Evolutionary conservation across 2,888 invertebrate species (phyloP).

Genomic region (Heliconius sara): DNA sequence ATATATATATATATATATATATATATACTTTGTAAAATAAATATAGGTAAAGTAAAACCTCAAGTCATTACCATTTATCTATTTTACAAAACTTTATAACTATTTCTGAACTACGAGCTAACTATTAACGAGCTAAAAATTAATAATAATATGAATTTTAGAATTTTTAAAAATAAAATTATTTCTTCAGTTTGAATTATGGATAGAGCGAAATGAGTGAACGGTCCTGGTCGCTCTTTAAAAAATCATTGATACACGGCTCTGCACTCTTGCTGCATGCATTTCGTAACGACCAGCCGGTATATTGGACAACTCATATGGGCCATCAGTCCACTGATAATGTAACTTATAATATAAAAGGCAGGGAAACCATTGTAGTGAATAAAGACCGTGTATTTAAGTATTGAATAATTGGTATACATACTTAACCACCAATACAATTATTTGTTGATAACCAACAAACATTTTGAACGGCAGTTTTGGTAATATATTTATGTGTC

Average conservation of each 20-base stretch:
- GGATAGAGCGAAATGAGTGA: constrained; percentile 40
- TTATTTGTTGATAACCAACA: neutral
- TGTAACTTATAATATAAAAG: neutral
- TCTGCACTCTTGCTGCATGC: constrained; percentile 54
- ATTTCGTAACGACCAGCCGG: constrained; percentile 46
- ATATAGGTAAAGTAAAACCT: no score
- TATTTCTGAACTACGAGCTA: neutral
- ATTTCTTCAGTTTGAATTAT: constrained; percentile 33
- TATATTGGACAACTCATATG: constrained; percentile 34
- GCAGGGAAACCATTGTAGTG: accelerated
- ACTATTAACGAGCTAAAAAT: neutral
- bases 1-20: no score
- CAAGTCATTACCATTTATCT: no score
- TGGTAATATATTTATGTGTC: no score
- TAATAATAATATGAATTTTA: neutral
- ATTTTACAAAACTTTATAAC: no score
- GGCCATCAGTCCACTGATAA: constrained; percentile 4
- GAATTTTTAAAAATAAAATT: neutral
- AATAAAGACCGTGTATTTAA: neutral
- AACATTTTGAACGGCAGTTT: neutral
- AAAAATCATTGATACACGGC: constrained; percentile 58
- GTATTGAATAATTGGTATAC: neutral
- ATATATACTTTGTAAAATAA: no score
- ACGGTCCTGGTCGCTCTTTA: constrained; percentile 53
- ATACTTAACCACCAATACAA: neutral